Evolutionary conservation across 2,113 vertebrate species (phyloP).

Genomic region (Lanius collurio): DNA sequence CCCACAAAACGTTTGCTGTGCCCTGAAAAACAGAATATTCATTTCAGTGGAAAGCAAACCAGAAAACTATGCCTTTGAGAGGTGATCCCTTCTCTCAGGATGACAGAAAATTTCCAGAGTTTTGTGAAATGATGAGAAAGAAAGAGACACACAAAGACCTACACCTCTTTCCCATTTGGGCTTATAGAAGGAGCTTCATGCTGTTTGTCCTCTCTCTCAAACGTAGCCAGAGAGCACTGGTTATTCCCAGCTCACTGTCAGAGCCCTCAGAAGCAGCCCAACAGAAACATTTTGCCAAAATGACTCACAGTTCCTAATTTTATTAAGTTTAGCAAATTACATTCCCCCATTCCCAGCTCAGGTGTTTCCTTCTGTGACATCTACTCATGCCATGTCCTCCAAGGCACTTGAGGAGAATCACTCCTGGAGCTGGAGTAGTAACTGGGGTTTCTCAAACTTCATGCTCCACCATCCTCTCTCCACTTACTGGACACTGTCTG

Average conservation of each 20-base stretch:
- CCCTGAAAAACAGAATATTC: neutral
- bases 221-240: rapidly evolving
- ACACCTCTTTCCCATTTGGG: rapidly evolving
- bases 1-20: neutral
- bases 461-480: neutral
- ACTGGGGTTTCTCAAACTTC: neutral
- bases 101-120: neutral
- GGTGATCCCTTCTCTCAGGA: neutral
- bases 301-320: neutral
- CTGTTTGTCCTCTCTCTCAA: neutral
- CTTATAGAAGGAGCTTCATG: neutral
- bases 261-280: neutral
- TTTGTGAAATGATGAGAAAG: rapidly evolving
- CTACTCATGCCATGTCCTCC: neutral
- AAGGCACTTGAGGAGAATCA: neutral
- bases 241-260: neutral
- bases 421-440: neutral
- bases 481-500: neutral
- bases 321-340: neutral
- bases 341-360: neutral
- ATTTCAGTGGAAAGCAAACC: neutral
- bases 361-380: neutral
- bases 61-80: neutral
- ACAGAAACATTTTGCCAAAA: neutral
- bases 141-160: neutral